These are phyloP conservation scores for Nothocercus julius DNA, from an alignment of 2,113 vertebrate species.

Conservation along the genomic window DNA sequence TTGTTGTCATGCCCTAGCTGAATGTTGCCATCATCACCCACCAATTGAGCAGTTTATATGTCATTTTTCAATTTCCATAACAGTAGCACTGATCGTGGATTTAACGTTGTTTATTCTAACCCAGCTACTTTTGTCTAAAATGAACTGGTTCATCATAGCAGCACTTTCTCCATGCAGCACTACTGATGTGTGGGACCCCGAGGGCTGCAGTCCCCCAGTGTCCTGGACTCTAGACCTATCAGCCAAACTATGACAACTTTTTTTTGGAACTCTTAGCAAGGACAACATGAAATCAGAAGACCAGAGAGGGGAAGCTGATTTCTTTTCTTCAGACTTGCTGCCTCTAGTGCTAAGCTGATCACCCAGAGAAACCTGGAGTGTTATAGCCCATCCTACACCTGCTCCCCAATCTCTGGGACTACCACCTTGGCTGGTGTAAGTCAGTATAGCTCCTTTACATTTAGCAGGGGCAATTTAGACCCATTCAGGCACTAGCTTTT, in stretches of 20 bases:
- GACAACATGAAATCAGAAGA: not conserved
- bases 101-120: not conserved
- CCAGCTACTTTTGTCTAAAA: not conserved
- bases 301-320: not conserved
- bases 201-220: not conserved
- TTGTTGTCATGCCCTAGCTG: not conserved
- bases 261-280: not conserved
- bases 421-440: accelerated
- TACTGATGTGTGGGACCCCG: not conserved
- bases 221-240: not conserved
- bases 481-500: not conserved
- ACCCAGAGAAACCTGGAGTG: not conserved
- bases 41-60: not conserved
- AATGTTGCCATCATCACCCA: not conserved
- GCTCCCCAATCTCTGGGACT: not conserved
- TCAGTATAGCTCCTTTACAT: not conserved
- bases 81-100: not conserved
- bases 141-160: not conserved
- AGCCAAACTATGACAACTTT: not conserved
- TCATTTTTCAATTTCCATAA: not conserved
- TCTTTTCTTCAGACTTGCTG: not conserved
- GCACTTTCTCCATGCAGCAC: not conserved
- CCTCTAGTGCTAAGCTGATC: not conserved
- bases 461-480: not conserved
- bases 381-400: not conserved